A percentile compares a stretch with the other conserved stretches of the same genome.
Evolutionary conservation across 2,113 vertebrate species (phyloP).

Genomic region (Dipodomys merriami): DNA sequence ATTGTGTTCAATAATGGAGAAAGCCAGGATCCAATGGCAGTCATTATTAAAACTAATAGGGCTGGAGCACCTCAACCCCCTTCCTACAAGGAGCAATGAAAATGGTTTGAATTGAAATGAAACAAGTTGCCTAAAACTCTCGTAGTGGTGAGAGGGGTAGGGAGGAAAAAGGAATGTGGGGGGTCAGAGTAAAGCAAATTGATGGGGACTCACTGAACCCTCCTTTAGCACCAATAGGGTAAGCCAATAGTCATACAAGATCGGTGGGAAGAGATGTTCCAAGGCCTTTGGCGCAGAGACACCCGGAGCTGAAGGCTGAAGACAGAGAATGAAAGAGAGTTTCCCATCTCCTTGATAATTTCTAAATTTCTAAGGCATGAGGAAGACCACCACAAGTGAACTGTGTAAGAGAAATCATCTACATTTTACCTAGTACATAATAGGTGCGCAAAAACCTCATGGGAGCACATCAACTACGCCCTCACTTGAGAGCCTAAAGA

Average conservation of each 20-base stretch:
- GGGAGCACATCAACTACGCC: neutral
- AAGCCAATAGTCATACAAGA: neutral
- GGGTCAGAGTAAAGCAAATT: neutral
- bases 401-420: neutral
- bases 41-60: neutral
- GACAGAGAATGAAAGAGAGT: neutral
- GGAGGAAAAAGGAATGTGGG: neutral
- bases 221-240: neutral
- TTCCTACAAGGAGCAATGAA: neutral
- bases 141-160: neutral
- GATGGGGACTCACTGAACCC: neutral
- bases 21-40: neutral
- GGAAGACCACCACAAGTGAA: neutral
- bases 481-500: neutral
- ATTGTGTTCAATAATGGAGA: neutral
- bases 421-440: neutral
- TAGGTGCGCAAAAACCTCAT: constrained; percentile 26
- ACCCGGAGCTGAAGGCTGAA: neutral
- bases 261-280: neutral
- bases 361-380: constrained; percentile 19
- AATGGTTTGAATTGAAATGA: neutral
- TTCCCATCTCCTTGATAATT: neutral
- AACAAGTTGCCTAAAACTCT: neutral
- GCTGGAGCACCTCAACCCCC: neutral
- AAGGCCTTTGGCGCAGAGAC: neutral